Base-by-base conservation (phyloP, 1,140 invertebrate species). In the Lerema accius region DNA sequence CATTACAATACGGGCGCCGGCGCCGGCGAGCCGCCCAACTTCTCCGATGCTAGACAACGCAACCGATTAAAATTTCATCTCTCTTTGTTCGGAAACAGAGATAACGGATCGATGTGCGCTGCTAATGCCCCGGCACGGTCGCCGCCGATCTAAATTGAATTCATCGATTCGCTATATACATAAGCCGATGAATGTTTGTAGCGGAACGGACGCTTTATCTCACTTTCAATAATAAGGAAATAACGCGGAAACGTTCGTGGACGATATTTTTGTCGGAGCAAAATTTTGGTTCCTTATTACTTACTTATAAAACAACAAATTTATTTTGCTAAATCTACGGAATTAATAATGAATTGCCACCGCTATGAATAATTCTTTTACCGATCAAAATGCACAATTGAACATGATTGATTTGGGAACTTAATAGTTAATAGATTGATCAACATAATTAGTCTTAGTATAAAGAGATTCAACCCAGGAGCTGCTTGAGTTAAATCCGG, bases 31-130 rank as follows among this genome's bases (percentile, higher is more conserved):
- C 48, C 78, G 73, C 66, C 61, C 67, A 74, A 82, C 78, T 85
- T 82, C 77, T 74, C 69, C 75, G 70, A 78, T 73, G 75, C 70
- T 73, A 82, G 76, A 82, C 76, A 77, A 85, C 78, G 79, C 76
- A 76, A 82, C 79, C 83, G 79, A 86, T 89, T 87, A 89, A 89
- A 87, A 82, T 86, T 87, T 89, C 84, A 89, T 87, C 70, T 77
- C 80, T 80, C 79, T 85, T 84, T 85, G 84, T 89, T 81, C 80
- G 69, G 74, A 65, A 78, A 73, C 72, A 74, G 77, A 74, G 75
- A 81, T 79, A 80, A 77, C 75, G 71, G 80, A 84, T 82, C 83
- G 80, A 86, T 84, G 71, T 70, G 69, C 75, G 64, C 78, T 72
- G 68, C 73, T 86, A 87, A 80, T 86, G 66, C 76, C 55, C 43